These are phyloP conservation scores for Watersipora subatra DNA, from an alignment of 1,140 invertebrate species.

Conservation along the genomic window DNA sequence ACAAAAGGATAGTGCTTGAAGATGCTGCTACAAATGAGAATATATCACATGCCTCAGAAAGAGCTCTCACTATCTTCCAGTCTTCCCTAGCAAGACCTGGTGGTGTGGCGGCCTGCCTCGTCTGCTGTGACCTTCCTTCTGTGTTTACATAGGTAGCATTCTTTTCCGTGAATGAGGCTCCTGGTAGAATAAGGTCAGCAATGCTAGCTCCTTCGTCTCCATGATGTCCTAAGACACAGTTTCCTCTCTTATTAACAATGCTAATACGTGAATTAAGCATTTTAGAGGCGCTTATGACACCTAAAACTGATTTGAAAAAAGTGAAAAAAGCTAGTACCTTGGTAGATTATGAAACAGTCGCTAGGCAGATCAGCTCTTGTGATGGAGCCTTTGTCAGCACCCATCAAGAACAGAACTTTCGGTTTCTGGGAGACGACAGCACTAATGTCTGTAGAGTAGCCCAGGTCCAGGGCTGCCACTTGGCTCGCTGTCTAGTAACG, in stretches of 20 bases:
- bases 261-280: too few species aligned
- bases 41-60: slow-evolving; percentile 54
- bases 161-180: slow-evolving; percentile 95
- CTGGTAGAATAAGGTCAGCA: slow-evolving; percentile 85
- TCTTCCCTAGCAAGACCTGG: slow-evolving; percentile 87
- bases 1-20: too few species aligned
- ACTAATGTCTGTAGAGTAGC: slow-evolving; percentile 68
- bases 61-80: slow-evolving; percentile 90
- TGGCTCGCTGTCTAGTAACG: slow-evolving; percentile 48
- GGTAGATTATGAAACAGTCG: slow-evolving; percentile 81
- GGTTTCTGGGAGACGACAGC: slow-evolving; percentile 54
- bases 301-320: too few species aligned
- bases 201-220: slow-evolving; percentile 82
- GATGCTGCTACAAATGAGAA: not conserved
- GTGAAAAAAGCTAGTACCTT: too few species aligned
- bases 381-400: slow-evolving; percentile 75
- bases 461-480: slow-evolving; percentile 88
- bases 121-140: slow-evolving; percentile 91
- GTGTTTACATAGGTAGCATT: slow-evolving; percentile 91
- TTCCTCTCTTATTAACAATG: not conserved
- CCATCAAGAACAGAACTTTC: slow-evolving; percentile 74
- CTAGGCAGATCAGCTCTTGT: slow-evolving; percentile 61
- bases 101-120: slow-evolving; percentile 72
- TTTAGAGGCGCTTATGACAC: too few species aligned
- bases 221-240: slow-evolving; percentile 65